These are phyloP conservation scores for Amphipyra tragopoginis DNA, from an alignment of 2,888 invertebrate genomes.

Conservation along the genomic window DNA sequence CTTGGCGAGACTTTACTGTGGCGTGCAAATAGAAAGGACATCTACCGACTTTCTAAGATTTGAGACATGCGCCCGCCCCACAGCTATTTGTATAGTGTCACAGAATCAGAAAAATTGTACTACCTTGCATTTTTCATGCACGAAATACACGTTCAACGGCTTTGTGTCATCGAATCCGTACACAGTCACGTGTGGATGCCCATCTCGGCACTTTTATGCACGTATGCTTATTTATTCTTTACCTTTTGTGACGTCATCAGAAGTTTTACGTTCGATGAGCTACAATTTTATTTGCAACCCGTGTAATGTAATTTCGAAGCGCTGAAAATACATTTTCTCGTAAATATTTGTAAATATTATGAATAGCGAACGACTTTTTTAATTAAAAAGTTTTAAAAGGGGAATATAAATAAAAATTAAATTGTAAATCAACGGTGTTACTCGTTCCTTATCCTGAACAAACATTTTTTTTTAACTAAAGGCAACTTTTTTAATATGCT, in stretches of 20 bases:
- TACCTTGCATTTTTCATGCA: conserved; percentile 74
- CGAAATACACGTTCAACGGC: conserved; percentile 68
- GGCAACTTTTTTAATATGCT: neutral
- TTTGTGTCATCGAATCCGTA: conserved; percentile 70
- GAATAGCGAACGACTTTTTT: conserved; percentile 43
- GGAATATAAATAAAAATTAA: conserved; percentile 27
- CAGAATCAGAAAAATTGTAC: conserved; percentile 71
- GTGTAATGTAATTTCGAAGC: conserved; percentile 34
- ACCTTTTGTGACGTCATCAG: conserved; percentile 39
- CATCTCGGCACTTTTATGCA: conserved; percentile 50
- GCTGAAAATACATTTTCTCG: conserved; percentile 22
- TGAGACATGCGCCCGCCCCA: conserved; percentile 73
- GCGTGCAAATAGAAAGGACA: conserved; percentile 72
- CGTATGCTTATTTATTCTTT: conserved; percentile 51
- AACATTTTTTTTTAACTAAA: neutral
- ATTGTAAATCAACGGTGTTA: conserved; percentile 19
- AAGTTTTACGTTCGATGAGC: conserved; percentile 42
- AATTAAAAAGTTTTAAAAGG: conserved; percentile 41
- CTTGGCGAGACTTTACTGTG: conserved; percentile 63
- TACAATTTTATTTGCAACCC: conserved; percentile 32
- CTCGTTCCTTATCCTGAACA: conserved; percentile 14
- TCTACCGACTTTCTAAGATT: conserved; percentile 71
- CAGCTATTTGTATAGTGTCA: conserved; percentile 81
- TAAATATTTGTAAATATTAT: conserved; percentile 29
- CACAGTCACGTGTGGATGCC: conserved; percentile 64